Evolutionary conservation across 2,888 invertebrate genomes (phyloP).

Genomic region (Monochamus alternatus): DNA sequence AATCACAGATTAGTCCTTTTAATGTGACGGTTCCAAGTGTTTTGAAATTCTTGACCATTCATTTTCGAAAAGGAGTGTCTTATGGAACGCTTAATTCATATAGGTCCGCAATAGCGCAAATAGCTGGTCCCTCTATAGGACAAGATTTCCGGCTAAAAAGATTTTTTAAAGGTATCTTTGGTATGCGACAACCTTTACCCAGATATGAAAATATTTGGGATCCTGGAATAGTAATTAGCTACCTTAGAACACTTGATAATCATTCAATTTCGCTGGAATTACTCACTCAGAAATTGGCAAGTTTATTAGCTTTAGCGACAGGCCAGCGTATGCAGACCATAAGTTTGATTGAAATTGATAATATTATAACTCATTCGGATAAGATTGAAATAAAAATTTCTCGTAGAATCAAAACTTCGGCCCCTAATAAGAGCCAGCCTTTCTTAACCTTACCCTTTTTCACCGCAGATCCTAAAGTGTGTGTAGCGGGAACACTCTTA

Average conservation of each 20-base stretch:
- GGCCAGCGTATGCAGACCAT: conserved; percentile 39
- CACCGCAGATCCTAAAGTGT: neutral
- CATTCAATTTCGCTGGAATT: conserved; percentile 19
- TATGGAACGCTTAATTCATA: conserved; percentile 26
- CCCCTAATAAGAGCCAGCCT: neutral
- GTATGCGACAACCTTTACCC: conserved; percentile 25
- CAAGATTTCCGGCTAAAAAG: conserved; percentile 40
- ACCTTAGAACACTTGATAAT: conserved; percentile 24
- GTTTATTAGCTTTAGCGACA: conserved; percentile 34
- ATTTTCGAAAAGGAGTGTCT: neutral
- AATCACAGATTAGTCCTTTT: neutral
- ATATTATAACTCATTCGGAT: conserved; percentile 2
- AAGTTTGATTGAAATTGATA: conserved; percentile 25
- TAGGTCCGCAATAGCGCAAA: conserved; percentile 40
- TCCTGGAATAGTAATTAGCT: conserved; percentile 36
- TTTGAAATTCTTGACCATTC: neutral
- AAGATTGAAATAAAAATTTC: conserved; percentile 23
- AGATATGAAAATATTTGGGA: conserved; percentile 40
- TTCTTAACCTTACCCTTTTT: neutral
- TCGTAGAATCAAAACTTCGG: conserved; percentile 1
- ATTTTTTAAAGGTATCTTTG: conserved; percentile 41
- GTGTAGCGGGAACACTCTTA: neutral
- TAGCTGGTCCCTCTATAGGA: conserved; percentile 30
- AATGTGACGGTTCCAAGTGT: neutral
- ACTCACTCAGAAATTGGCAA: conserved; percentile 33